Evolutionary conservation across 2,113 vertebrate species (phyloP), one percentile per base, ranked within the genome.

Genomic region (Platichthys stellatus): DNA sequence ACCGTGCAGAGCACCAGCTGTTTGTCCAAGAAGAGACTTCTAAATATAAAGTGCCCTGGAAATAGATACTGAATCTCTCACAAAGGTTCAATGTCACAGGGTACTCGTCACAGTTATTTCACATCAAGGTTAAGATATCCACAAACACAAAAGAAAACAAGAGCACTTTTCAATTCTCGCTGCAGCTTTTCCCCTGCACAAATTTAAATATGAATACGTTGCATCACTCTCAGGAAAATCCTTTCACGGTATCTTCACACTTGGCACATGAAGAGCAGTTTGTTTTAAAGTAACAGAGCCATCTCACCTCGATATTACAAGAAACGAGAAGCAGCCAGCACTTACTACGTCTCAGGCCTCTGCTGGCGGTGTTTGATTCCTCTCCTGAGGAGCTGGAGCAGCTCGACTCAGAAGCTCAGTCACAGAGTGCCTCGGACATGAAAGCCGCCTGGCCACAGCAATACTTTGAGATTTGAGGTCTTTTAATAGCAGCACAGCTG

Each of bases 401-500:
- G 54, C 72, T 65, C 65, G 11, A 26, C 61, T 76, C 83, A 70
- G 74, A 75, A 54, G 64, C 68, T 76, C 81, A 51, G 66, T 68
- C 75, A 69, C 65, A 77, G 38, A 67, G 71, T 45, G 72, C 23
- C 77, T 72, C 49, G 23, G 38, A 73, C 79, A 47, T 47, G 62
- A 65, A 78, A 57, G 78, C 77, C 62, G 26, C 64, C 45, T 77
- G 2, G 72, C 64, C 47, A 51, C 20, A 17, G 82, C 72, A 74
- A 74, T 68, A 78, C 84, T 86, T 21, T 63, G 74, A 78, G 89
- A 88, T 85, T 86, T 83, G 79, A 77, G 82, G 74, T 89, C 92
- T 94, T 94, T 94, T 94, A 91, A 93, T 95, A 95, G 93, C 88
- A 31, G 49, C 89, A 88, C 91, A 93, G 93, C 93, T 94, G 93